Evolutionary conservation across 1,140 invertebrate genomes (phyloP), one percentile per base, ranked within the genome.

Genomic region (Rhyacophila brunnea): DNA sequence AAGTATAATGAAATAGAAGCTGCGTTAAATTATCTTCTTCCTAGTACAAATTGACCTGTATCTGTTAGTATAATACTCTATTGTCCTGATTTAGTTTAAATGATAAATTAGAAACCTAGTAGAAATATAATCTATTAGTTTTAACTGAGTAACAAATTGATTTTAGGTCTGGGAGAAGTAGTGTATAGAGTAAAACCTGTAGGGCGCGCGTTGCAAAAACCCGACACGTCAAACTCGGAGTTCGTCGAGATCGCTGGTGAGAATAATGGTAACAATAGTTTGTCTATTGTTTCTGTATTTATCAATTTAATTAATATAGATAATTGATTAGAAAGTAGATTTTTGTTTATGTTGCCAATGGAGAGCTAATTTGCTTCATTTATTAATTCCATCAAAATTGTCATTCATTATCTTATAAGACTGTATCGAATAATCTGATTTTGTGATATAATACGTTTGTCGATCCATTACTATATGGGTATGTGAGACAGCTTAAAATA

Each of bases 191-290:
- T 44, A 50, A 65, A 65, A 43, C 58, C 58, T 35, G 14, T 32
- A 9, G 28, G 23, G 23, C 62, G 23, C 7, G 20, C 11, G 10
- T 32, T 28, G 35, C 36, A 53, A 10, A 61, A 65, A 32, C 9
- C 17, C 2, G 58, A 60, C 6, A 20, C 40, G 4, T 18, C 38
- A 23, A 60, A 56, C 47, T 53, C 63, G 14, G 58, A 65, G 35
- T 65, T 65, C 28, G 63, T 65, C 1, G 58, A 65, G 43, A 60
- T 65, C 28, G 48, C 63, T 45, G 50, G 50, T 54, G 63, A 65
- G 45, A 58, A 50, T 47, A 61, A 65, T 65, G 58, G 63, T 65
- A 61, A 65, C 45, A 54, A 53, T 59, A 57, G 35, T 32, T 6
- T 23, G 10, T 32, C 48, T 50, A 36, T 56, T 52, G 42, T 62